phyloP scores from a whole-genome alignment of 1,140 invertebrate species.

The Cotesia typhae region DNA sequence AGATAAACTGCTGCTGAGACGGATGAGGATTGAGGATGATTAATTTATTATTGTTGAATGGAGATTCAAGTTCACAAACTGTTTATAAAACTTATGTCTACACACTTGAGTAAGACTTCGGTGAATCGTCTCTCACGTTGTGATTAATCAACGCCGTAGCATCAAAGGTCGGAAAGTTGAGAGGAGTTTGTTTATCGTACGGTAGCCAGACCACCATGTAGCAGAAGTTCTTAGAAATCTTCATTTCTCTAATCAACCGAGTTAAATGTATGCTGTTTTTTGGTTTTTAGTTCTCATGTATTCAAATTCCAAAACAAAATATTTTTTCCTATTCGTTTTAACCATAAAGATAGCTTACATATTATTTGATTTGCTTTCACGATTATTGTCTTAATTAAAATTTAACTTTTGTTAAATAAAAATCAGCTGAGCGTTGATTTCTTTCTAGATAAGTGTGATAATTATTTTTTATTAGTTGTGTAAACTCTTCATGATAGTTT shows the following conservation, averaged over 20 bases:
- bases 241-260: conserved; percentile 50
- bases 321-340: no score
- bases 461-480: conserved; percentile 5
- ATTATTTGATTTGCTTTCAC: no score
- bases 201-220: conserved; percentile 44
- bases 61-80: conserved; percentile 19
- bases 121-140: conserved; percentile 50
- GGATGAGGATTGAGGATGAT: background rate
- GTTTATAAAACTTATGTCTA: conserved; percentile 23
- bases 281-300: conserved; percentile 8
- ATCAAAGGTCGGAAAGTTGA: conserved; percentile 58
- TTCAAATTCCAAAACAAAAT: background rate
- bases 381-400: no score
- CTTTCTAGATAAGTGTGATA: background rate
- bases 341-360: no score
- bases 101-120: conserved; percentile 21
- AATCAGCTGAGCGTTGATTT: background rate
- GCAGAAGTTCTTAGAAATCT: conserved; percentile 53
- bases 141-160: conserved; percentile 61
- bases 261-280: conserved; percentile 34
- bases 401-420: background rate
- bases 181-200: conserved; percentile 60
- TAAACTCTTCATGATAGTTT: conserved; percentile 26
- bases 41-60: conserved; percentile 8
- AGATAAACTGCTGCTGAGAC: no score